Evolutionary conservation across 1,140 invertebrate genomes (phyloP).

Genomic region (Leptonema lineaticorne): DNA sequence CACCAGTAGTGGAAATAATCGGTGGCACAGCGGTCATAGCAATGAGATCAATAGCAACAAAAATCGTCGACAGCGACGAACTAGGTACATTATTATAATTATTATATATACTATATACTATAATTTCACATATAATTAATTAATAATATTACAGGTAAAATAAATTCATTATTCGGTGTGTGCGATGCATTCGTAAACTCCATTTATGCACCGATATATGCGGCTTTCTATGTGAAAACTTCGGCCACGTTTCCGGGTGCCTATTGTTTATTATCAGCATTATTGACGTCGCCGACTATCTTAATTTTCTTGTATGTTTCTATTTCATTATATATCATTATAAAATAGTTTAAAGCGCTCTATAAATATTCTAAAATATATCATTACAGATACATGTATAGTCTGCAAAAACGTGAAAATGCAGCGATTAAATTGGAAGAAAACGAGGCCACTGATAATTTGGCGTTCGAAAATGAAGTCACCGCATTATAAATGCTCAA

Average conservation of each 20-base stretch:
- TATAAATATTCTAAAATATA: slow-evolving; percentile 42
- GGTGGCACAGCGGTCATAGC: slow-evolving; percentile 57
- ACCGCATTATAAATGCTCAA: slow-evolving; percentile 33
- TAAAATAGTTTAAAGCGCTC: slow-evolving; percentile 29
- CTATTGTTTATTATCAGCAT: slow-evolving; percentile 51
- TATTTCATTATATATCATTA: too few species aligned
- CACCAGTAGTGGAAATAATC: slow-evolving; percentile 57
- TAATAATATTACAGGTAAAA: slow-evolving; percentile 54
- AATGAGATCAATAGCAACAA: slow-evolving; percentile 60
- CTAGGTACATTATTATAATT: slow-evolving; percentile 46
- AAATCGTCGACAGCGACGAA: slow-evolving; percentile 57
- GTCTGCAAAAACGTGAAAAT: slow-evolving; percentile 44
- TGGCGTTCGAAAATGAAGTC: slow-evolving; percentile 28
- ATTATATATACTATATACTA: background rate
- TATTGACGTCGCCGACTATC: slow-evolving; percentile 50
- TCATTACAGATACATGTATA: slow-evolving; percentile 48
- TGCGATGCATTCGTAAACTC: slow-evolving; percentile 55
- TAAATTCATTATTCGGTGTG: slow-evolving; percentile 59
- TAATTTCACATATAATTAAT: background rate
- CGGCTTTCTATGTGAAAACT: slow-evolving; percentile 51
- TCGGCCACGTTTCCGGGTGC: slow-evolving; percentile 50
- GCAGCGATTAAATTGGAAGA: slow-evolving; percentile 45
- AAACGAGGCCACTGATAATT: slow-evolving; percentile 9
- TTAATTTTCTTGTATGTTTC: slow-evolving; percentile 54
- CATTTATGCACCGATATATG: slow-evolving; percentile 55